A percentile compares a stretch with the other conserved stretches of the same genome.
phyloP scores from a whole-genome alignment of 2,113 vertebrate genomes.

The Thomomys bottae region DNA sequence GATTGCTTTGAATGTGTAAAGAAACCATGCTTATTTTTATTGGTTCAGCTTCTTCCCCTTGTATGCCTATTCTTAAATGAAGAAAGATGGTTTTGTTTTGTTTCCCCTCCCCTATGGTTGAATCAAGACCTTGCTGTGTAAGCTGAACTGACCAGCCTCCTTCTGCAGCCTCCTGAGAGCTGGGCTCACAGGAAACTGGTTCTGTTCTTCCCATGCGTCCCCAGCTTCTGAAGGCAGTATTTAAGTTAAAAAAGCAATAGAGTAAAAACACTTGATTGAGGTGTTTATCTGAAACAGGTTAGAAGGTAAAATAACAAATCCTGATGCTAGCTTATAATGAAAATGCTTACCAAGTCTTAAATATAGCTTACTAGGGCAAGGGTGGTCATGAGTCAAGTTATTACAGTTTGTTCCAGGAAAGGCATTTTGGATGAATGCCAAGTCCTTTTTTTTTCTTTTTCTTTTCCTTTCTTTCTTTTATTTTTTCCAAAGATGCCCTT shows the following conservation, averaged over 20 bases:
- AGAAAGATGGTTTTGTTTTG: no score
- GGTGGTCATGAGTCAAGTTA: not conserved
- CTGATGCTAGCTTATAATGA: constrained; percentile 49
- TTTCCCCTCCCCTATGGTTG: no score
- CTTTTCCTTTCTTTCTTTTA: no score
- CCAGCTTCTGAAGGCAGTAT: constrained; percentile 11
- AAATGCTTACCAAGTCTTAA: constrained; percentile 59
- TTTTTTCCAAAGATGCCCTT: constrained; percentile 49
- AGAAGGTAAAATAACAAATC: constrained; percentile 49
- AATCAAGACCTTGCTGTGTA: no score
- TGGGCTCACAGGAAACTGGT: no score
- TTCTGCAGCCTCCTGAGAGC: no score
- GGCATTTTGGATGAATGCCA: constrained; percentile 68
- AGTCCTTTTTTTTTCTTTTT: no score
- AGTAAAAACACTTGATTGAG: constrained; percentile 14
- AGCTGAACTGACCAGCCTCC: no score
- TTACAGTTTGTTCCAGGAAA: constrained; percentile 76
- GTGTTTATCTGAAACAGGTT: constrained; percentile 56
- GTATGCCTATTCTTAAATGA: not conserved
- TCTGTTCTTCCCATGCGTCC: no score
- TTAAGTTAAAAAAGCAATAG: constrained; percentile 47
- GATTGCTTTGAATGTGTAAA: constrained; percentile 1
- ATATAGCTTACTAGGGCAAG: constrained; percentile 59
- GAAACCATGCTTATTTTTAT: constrained; percentile 10
- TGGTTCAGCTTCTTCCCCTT: not conserved